phyloP scores from a whole-genome alignment of 2,888 invertebrate genomes.

The Plagodis pulveraria region DNA sequence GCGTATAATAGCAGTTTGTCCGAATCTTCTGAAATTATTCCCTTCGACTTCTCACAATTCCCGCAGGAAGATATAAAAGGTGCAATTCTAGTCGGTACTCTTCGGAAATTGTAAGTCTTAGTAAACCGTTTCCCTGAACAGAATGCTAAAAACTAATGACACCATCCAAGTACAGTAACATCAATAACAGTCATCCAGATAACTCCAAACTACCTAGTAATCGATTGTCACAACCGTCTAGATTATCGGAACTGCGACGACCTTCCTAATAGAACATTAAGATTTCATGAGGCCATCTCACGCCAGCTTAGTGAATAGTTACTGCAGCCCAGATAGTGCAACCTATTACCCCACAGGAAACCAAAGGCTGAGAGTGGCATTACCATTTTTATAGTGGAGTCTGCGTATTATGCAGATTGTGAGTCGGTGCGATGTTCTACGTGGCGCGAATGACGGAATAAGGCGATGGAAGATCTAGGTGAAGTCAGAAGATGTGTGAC shows the following conservation, averaged over 20 bases:
- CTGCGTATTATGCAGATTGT: conserved; percentile 79
- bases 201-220: neutral
- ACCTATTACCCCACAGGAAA: conserved; percentile 59
- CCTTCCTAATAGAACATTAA: conserved; percentile 29
- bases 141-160: too few species aligned
- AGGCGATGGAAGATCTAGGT: conserved; percentile 3
- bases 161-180: too few species aligned
- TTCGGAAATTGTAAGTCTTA: too few species aligned
- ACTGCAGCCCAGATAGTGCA: conserved; percentile 42
- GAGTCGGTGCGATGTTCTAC: conserved; percentile 47
- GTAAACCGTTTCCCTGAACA: too few species aligned
- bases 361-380: conserved; percentile 61
- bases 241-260: conserved; percentile 12
- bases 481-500: neutral
- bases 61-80: too few species aligned
- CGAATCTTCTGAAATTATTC: too few species aligned
- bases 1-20: too few species aligned
- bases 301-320: neutral
- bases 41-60: too few species aligned
- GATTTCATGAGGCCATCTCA: conserved; percentile 34
- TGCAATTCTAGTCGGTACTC: too few species aligned
- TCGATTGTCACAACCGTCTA: conserved; percentile 9
- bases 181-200: conserved; percentile 1
- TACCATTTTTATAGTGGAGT: conserved; percentile 80
- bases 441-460: conserved; percentile 36